These are phyloP conservation scores for Meiosimyza decipiens DNA, from an alignment of 2,888 invertebrate species.

Conservation along the genomic window DNA sequence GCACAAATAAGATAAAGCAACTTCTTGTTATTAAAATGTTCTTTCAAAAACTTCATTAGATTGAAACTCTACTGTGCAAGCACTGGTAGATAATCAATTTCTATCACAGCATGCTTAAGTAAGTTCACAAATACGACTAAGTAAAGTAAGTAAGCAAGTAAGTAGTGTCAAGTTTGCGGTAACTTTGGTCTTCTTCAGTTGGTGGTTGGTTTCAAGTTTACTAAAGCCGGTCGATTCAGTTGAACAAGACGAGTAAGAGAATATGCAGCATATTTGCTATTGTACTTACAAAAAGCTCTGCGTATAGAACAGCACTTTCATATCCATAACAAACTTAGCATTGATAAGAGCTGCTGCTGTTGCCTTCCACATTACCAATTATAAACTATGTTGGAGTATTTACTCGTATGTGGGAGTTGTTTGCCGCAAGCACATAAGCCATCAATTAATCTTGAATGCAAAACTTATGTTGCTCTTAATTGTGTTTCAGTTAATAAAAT, in stretches of 20 bases:
- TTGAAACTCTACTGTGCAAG: no score
- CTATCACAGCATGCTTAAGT: no score
- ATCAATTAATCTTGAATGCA: slow-evolving; percentile 58
- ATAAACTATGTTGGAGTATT: neutral
- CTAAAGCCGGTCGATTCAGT: slow-evolving; percentile 7
- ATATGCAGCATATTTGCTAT: no score
- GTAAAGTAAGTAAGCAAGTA: neutral
- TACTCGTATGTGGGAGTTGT: neutral
- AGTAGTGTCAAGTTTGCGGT: slow-evolving; percentile 25
- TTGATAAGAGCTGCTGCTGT: slow-evolving; percentile 8
- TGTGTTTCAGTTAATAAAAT: slow-evolving; percentile 7
- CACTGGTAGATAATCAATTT: no score
- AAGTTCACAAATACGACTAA: no score
- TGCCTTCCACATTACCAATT: neutral
- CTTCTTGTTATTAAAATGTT: no score
- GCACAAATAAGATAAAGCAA: no score
- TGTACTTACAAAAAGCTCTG: no score
- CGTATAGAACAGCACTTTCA: neutral
- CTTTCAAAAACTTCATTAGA: no score
- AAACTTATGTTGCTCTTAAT: slow-evolving; percentile 6
- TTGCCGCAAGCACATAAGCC: slow-evolving; percentile 56
- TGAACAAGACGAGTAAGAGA: neutral
- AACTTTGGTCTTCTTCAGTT: slow-evolving; percentile 20
- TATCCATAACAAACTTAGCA: slow-evolving; percentile 11
- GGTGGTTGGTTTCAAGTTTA: slow-evolving; percentile 14